These are phyloP conservation scores for Agrochola lota DNA, from an alignment of 2,888 invertebrate genomes.

Conservation along the genomic window DNA sequence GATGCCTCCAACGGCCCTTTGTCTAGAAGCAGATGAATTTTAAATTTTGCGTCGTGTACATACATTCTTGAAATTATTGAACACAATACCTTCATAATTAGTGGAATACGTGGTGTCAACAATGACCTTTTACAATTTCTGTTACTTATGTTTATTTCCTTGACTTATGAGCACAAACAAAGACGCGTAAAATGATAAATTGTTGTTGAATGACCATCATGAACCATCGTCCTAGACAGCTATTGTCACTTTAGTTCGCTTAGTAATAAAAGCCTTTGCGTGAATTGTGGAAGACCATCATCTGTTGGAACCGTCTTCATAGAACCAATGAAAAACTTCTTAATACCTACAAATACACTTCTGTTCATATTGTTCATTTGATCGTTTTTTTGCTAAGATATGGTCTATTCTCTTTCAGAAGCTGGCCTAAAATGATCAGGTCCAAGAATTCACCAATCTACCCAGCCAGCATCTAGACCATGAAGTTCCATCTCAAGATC, in stretches of 20 bases:
- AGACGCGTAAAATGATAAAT: slow-evolving; percentile 44
- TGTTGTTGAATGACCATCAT: slow-evolving; percentile 26
- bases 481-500: neutral
- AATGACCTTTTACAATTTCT: slow-evolving; percentile 37
- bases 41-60: slow-evolving; percentile 34
- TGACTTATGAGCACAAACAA: slow-evolving; percentile 40
- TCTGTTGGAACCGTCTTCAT: neutral
- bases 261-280: neutral
- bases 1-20: slow-evolving; percentile 42
- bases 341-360: neutral
- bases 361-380: neutral
- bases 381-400: neutral
- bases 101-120: slow-evolving; percentile 43
- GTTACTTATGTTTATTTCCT: slow-evolving; percentile 14
- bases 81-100: slow-evolving; percentile 50
- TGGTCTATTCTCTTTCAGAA: neutral
- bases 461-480: neutral
- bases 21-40: slow-evolving; percentile 33
- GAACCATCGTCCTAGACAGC: neutral
- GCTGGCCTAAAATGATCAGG: neutral
- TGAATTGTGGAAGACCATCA: slow-evolving; percentile 3
- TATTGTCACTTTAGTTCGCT: slow-evolving; percentile 1
- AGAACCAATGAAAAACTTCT: neutral
- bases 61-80: slow-evolving; percentile 35
- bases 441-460: neutral